Evolutionary conservation across 2,797 vertebrate species (phyloP).

Genomic region (Neosilurus hyrtlii): DNA sequence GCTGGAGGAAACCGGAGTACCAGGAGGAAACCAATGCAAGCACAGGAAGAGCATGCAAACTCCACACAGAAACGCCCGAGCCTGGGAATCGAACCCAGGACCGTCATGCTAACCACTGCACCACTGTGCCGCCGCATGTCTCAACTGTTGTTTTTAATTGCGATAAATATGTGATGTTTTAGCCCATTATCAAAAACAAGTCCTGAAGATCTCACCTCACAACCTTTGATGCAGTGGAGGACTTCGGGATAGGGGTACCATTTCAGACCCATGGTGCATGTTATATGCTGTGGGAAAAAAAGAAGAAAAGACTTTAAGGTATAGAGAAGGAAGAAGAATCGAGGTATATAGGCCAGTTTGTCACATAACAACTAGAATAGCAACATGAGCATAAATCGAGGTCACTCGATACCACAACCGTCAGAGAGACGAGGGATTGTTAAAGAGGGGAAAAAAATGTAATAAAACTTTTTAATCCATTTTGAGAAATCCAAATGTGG

Average conservation of each 20-base stretch:
- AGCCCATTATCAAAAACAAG: no score
- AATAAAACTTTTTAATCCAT: not conserved
- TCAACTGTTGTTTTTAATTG: no score
- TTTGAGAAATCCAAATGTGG: conserved; percentile 3
- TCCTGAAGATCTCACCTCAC: conserved; percentile 81
- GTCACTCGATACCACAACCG: not conserved
- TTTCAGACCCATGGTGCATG: conserved; percentile 91
- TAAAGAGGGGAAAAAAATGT: not conserved
- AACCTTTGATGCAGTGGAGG: conserved; percentile 95
- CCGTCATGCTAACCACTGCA: no score
- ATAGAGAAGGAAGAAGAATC: not conserved
- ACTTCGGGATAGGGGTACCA: conserved; percentile 92
- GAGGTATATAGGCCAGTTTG: not conserved
- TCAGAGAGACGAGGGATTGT: not conserved
- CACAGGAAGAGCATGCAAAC: no score
- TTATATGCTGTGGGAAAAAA: conserved; percentile 77
- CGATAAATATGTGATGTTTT: no score
- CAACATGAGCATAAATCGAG: not conserved
- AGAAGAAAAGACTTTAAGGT: not conserved
- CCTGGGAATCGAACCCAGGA: no score
- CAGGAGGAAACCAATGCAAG: no score
- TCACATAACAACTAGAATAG: not conserved
- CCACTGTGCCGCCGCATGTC: no score
- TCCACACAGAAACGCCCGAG: no score
- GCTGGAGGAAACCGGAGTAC: no score